Percentiles rank a stretch among this genome's conserved stretches.
phyloP scores from a whole-genome alignment of 2,797 vertebrate genomes.

The Pelobates cultripes region DNA sequence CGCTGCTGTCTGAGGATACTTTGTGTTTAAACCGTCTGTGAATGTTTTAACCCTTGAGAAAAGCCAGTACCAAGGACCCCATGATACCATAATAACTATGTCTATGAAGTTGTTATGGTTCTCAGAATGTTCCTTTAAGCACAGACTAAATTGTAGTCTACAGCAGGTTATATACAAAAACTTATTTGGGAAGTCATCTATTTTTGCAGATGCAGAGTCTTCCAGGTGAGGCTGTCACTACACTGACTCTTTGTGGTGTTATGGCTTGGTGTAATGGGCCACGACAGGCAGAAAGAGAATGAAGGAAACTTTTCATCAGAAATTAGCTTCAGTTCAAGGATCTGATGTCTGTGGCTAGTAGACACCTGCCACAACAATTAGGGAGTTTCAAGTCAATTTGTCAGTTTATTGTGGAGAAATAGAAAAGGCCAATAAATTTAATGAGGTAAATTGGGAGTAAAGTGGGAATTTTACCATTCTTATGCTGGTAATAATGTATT shows the following conservation, averaged over 20 bases:
- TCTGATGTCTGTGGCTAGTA: constrained; percentile 6
- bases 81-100: no score
- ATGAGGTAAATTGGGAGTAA: neutral
- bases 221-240: constrained; percentile 29
- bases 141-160: no score
- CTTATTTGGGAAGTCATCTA: no score
- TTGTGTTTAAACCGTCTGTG: no score
- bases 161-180: no score
- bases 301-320: constrained; percentile 39
- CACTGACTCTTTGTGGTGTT: neutral
- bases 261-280: constrained; percentile 14
- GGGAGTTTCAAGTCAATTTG: constrained; percentile 10
- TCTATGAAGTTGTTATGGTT: no score
- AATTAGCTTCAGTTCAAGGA: constrained; percentile 34
- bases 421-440: neutral
- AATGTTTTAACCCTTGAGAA: no score
- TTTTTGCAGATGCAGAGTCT: neutral
- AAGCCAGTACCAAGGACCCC: no score
- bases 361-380: constrained; percentile 40
- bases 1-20: no score
- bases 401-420: neutral
- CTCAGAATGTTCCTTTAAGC: no score
- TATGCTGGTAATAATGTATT: neutral
- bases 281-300: constrained; percentile 44
- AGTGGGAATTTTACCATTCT: neutral